Percentiles rank a stretch among this genome's conserved stretches.
phyloP scores from a whole-genome alignment of 2,113 vertebrate genomes.

The Colossoma macropomum region DNA sequence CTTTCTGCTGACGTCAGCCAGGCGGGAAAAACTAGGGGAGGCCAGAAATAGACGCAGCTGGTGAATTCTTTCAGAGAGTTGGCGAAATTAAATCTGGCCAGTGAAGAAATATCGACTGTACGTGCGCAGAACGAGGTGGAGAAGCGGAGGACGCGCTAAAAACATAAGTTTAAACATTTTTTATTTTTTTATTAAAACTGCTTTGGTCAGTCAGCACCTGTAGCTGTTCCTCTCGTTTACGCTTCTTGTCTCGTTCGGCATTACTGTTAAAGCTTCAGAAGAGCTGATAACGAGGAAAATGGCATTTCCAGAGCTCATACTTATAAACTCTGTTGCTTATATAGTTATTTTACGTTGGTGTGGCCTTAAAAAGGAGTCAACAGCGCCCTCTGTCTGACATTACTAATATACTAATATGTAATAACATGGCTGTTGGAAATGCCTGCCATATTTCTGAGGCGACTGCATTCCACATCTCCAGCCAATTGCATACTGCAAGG shows the following conservation, averaged over 20 bases:
- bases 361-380: not conserved
- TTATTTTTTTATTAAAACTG: too few species aligned
- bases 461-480: conserved; percentile 8
- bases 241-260: too few species aligned
- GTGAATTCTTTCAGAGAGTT: conserved; percentile 68
- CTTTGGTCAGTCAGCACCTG: too few species aligned
- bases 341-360: too few species aligned
- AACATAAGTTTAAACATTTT: too few species aligned
- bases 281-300: too few species aligned
- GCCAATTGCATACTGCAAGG: not conserved
- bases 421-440: conserved; percentile 4
- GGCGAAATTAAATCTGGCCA: conserved; percentile 60
- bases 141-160: too few species aligned
- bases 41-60: conserved; percentile 79
- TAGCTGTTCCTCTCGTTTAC: too few species aligned
- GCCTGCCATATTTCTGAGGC: not conserved
- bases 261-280: too few species aligned
- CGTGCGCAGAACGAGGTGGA: not conserved
- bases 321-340: not conserved
- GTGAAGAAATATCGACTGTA: not conserved
- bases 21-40: conserved; percentile 62
- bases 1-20: conserved; percentile 81
- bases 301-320: too few species aligned
- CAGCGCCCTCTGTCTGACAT: conserved; percentile 44
- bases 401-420: not conserved